Percentiles rank a stretch among this genome's conserved stretches.
These are phyloP conservation scores for Xiphophorus hellerii DNA, from an alignment of 2,113 vertebrate genomes.

Conservation along the genomic window DNA sequence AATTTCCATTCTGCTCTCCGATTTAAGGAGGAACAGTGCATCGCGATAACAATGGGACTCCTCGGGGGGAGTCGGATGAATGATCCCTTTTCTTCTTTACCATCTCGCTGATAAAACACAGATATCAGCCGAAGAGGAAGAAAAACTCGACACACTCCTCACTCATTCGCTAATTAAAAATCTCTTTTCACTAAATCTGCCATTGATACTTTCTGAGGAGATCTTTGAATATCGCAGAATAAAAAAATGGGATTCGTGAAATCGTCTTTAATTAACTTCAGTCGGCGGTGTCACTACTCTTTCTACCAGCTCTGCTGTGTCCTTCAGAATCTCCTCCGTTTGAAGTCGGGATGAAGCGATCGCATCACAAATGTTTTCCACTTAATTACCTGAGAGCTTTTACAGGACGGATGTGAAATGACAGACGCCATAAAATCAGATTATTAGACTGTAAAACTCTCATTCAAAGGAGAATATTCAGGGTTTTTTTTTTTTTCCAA, in stretches of 20 bases:
- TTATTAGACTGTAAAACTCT: conserved; percentile 16
- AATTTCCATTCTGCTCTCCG: conserved; percentile 70
- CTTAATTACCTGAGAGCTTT: conserved; percentile 48
- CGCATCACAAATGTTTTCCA: conserved; percentile 24
- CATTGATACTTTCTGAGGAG: conserved; percentile 62
- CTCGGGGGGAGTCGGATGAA: conserved; percentile 70
- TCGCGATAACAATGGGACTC: conserved; percentile 68
- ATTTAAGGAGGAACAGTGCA: conserved; percentile 70
- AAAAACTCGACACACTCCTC: conserved; percentile 54
- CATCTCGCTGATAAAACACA: conserved; percentile 68
- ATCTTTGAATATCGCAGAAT: conserved; percentile 55
- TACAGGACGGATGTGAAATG: conserved; percentile 10
- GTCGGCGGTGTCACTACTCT: conserved; percentile 42
- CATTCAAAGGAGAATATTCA: conserved; percentile 12
- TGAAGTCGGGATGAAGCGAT: conserved; percentile 34
- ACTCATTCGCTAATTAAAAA: conserved; percentile 71
- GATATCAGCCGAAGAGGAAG: conserved; percentile 46
- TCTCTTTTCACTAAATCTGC: conserved; percentile 59
- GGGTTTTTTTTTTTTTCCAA: not conserved
- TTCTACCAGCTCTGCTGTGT: conserved; percentile 33
- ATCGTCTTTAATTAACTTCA: conserved; percentile 61
- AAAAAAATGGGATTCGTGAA: conserved; percentile 45
- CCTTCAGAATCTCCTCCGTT: conserved; percentile 48
- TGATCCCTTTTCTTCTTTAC: conserved; percentile 43
- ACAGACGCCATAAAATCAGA: conserved; percentile 14